phyloP scores from a whole-genome alignment of 2,113 vertebrate genomes.

The Natator depressus region DNA sequence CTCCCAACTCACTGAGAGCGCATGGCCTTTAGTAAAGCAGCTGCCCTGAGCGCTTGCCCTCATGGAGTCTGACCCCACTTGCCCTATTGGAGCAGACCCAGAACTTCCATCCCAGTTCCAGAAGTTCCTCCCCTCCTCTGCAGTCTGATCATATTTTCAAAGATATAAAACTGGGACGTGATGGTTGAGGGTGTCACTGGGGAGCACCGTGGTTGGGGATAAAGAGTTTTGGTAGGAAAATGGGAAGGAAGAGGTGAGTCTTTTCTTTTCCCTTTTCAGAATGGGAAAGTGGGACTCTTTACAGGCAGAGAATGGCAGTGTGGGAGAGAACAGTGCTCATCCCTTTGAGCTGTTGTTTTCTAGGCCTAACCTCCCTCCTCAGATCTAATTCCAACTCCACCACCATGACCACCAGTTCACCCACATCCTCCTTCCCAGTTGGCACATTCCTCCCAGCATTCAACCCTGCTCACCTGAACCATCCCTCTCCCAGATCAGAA shows the following conservation, averaged over 20 bases:
- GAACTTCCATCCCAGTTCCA: no score
- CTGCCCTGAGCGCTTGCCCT: no score
- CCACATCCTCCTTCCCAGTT: background rate
- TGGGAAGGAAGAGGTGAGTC: background rate
- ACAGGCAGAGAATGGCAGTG: background rate
- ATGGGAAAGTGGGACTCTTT: accelerated
- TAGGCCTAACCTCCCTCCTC: background rate
- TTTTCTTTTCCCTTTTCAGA: background rate
- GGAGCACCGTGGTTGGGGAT: background rate
- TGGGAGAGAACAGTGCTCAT: background rate
- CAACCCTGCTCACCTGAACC: background rate
- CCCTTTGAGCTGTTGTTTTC: background rate
- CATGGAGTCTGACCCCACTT: no score
- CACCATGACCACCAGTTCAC: background rate
- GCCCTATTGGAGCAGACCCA: no score
- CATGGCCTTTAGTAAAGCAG: no score
- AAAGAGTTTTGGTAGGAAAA: background rate
- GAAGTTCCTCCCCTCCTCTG: background rate
- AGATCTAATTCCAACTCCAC: background rate
- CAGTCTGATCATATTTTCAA: background rate
- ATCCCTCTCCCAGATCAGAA: accelerated
- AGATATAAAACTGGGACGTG: background rate
- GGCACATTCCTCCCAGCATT: background rate
- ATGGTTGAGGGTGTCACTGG: background rate
- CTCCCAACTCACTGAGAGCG: no score